A percentile compares a stretch with the other conserved stretches of the same genome.
These are phyloP conservation scores for Callitettix versicolor DNA, from an alignment of 1,140 invertebrate genomes.

Conservation along the genomic window DNA sequence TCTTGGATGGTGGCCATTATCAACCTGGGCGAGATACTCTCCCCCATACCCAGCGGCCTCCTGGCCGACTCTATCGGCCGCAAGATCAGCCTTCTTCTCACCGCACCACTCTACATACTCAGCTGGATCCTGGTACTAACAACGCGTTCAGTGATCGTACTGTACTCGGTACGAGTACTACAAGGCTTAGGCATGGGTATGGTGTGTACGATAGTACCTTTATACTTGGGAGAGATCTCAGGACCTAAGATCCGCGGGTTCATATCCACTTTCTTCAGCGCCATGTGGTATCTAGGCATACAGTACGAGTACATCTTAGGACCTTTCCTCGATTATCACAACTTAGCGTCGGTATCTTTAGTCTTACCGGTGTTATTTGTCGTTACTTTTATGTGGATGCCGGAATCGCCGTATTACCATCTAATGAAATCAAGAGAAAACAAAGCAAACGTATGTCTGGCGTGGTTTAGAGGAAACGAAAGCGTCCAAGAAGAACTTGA, in stretches of 20 bases:
- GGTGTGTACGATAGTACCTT: conserved; percentile 62
- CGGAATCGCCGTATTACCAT: conserved; percentile 31
- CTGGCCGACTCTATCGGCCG: conserved; percentile 65
- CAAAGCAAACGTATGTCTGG: conserved; percentile 16
- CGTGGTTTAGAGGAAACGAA: conserved; percentile 19
- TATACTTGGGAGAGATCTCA: conserved; percentile 77
- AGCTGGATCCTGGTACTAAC: conserved; percentile 65
- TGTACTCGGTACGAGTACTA: conserved; percentile 16
- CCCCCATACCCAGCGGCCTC: conserved; percentile 28
- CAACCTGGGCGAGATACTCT: conserved; percentile 16
- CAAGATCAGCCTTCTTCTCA: conserved; percentile 50
- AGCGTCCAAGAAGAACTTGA: too few species aligned
- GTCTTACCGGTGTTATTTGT: conserved; percentile 28
- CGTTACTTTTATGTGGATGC: conserved; percentile 30
- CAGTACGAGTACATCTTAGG: conserved; percentile 66
- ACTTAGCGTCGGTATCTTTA: neutral
- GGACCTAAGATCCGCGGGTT: conserved; percentile 23
- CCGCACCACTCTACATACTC: conserved; percentile 56
- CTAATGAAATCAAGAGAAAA: conserved; percentile 11
- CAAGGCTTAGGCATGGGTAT: conserved; percentile 59
- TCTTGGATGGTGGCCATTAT: too few species aligned
- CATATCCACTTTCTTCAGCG: conserved; percentile 63
- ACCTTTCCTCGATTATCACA: conserved; percentile 40
- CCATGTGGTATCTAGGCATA: conserved; percentile 67
- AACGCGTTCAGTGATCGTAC: conserved; percentile 37